Conservation (phyloP, 2,888 invertebrate genomes). For the Parapristionchus giblindavisi region DNA sequence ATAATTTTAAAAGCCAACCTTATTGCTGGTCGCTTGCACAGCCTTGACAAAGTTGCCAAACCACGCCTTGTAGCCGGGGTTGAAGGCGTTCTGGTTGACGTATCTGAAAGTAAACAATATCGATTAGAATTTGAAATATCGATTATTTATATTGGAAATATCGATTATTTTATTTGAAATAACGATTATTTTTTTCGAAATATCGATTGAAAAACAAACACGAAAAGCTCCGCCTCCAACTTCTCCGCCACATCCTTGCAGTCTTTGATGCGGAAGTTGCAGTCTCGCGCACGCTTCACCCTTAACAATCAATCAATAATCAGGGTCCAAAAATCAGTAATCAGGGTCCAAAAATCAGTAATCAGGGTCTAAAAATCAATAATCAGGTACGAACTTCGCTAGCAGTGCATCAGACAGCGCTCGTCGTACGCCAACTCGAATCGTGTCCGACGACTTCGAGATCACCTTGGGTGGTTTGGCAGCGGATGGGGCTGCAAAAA, state of each 20-base stretch:
- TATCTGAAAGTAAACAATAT: not conserved
- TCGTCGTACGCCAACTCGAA: constrained; percentile 36
- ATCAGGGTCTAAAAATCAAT: not conserved
- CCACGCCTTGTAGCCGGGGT: constrained; percentile 38
- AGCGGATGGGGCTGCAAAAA: constrained; percentile 21
- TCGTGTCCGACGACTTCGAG: constrained; percentile 42
- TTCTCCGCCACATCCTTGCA: constrained; percentile 39
- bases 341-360: not conserved
- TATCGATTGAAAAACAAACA: constrained; percentile 1
- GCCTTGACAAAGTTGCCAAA: constrained; percentile 35
- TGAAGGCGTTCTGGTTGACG: constrained; percentile 29
- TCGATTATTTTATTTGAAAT: not conserved
- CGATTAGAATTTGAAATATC: not conserved
- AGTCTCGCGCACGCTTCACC: constrained; percentile 32
- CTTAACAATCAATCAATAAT: constrained; percentile 19
- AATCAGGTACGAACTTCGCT: constrained; percentile 9
- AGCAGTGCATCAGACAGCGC: constrained; percentile 38
- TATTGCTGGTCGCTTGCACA: constrained; percentile 39
- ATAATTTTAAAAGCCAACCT: constrained; percentile 20
- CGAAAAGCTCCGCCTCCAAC: constrained; percentile 41
- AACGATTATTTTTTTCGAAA: no score
- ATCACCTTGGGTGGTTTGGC: constrained; percentile 39
- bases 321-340: not conserved
- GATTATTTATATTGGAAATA: not conserved
- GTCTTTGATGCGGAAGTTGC: constrained; percentile 41